Evolutionary conservation across 2,113 vertebrate genomes (phyloP), one percentile per base, ranked within the genome.

Genomic region (Callionymus lyra): DNA sequence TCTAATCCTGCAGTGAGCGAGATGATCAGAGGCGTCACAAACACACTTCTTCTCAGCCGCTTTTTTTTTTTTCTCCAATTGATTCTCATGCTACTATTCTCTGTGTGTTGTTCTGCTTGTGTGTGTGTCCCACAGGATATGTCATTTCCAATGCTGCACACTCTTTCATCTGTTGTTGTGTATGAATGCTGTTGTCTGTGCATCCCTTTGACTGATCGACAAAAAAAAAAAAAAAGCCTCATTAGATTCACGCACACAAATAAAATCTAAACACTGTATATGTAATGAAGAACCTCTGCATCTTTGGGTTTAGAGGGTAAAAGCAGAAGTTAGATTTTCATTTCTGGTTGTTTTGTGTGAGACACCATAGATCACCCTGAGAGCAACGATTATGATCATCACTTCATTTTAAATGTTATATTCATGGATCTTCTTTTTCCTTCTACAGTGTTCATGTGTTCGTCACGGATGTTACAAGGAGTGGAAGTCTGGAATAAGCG

Each of bases 151-250:
- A 13, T 43, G 56, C 50, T 53, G 59, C 65, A 69, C 57, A 58
- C 59, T 46, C 63, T 76, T 80, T 81, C 67, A 80, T 82, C 68
- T 70, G 44, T 68, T 60, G 64, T 78, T 71, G 68, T 73, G 62
- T 72, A 61, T 57, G 69, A 77, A 73, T 8, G 43, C 65, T 55
- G 18, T 43, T 54, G 16, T 67, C 53, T 55, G 17, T 67, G 56
- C 74, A 49, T 44, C 59, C 64, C 68, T 67, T 69, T 63, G 43
- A 32, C 36, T 53, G 49, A 63, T 77, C 53, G 59, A 73, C 72
- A n/a, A n/a, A n/a, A n/a, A n/a, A n/a, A n/a, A n/a, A n/a, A n/a
- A 77, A 63, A 81, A 88, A 74, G 74, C 82, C 68, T 86, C 83
- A 86, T 88, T 93, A 90, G 84, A 77, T 51, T 79, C 79, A 79